Evolutionary conservation across 2,797 vertebrate species (phyloP), one percentile per base, ranked within the genome.

Genomic region (Danio albolineatus): DNA sequence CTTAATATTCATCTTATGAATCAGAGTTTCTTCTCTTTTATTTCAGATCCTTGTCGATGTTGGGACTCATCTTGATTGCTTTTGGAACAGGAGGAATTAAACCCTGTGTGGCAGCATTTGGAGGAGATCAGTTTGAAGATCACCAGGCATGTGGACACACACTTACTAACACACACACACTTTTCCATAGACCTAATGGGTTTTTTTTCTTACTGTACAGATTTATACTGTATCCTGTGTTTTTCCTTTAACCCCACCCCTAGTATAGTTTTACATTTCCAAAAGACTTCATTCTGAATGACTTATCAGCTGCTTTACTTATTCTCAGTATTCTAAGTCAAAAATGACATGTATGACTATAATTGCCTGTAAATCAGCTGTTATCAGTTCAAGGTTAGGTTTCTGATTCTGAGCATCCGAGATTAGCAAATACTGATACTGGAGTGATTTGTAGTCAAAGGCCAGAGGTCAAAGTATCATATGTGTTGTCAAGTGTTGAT

Each of bases 71-170:
- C 6, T 94, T 99, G 38, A 98, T 99, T 17, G 97, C 97, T 0
- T 41, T 99, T 0, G 98, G 97, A 2, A 99, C 97, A 0, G 98
- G 98, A 69, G 98, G 98, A 38, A 99, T 99, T 89, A 99, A 99
- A 84, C 97, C 98, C n/a, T 99, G 97, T 5, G 97, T 99, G 81
- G 88, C 97, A 7, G 97, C 98, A 0, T 99, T 99, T 72, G 98
- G 98, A 57, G 98, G 97, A 60, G 98, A 99, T 86, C 98, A 99
- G 91, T 99, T 99, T 90, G 87, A 92, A n/a, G 95, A 98, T 0
- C 74, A 93, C 48, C 96, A 99, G 96, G 98, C 98, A 93, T 43
- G 77, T 17, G 64, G 84, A 76, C 44, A 21, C 9, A 44, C 39
- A 57, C 16, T 60, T 19, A 19, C 12, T 72, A 10, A 46, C n/a